Conservation (phyloP, 2,797 vertebrate genomes). For the Danio tinwini region DNA sequence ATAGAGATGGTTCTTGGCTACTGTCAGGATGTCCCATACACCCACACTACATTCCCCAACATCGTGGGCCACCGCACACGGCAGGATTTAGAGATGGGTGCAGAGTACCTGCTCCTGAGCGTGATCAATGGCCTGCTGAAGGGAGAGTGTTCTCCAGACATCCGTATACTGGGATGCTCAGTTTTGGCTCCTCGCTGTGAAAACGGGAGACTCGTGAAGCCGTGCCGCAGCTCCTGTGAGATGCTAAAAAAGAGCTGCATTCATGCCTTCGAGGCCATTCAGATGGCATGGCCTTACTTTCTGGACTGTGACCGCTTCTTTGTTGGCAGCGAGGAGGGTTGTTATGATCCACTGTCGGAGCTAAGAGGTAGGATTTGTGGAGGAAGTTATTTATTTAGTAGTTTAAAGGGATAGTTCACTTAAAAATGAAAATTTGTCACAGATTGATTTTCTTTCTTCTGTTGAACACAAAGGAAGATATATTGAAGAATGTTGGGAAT, state of each 20-base stretch:
- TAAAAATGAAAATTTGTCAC: no score
- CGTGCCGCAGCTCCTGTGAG: conserved; percentile 89
- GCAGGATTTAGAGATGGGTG: conserved; percentile 84
- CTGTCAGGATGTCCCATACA: conserved; percentile 86
- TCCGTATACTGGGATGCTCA: conserved; percentile 91
- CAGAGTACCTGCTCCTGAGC: conserved; percentile 91
- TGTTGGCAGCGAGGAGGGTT: conserved; percentile 84
- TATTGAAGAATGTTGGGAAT: no score
- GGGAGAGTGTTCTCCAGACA: conserved; percentile 92
- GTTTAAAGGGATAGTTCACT: no score
- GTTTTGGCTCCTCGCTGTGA: conserved; percentile 89
- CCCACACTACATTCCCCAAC: conserved; percentile 84
- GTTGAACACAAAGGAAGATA: no score
- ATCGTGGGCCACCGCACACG: conserved; percentile 84
- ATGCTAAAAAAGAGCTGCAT: conserved; percentile 82
- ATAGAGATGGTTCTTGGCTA: conserved; percentile 83
- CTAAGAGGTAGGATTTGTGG: conserved; percentile 80
- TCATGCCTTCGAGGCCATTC: conserved; percentile 89
- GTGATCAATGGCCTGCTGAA: conserved; percentile 90
- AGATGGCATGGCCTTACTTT: conserved; percentile 99
- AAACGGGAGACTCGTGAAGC: conserved; percentile 77
- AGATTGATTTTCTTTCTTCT: no score
- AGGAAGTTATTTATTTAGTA: no score
- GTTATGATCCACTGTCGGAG: conserved; percentile 86
- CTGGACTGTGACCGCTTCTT: conserved; percentile 94